Base-by-base conservation (phyloP, 1,140 invertebrate species). In the Spodoptera frugiperda region DNA sequence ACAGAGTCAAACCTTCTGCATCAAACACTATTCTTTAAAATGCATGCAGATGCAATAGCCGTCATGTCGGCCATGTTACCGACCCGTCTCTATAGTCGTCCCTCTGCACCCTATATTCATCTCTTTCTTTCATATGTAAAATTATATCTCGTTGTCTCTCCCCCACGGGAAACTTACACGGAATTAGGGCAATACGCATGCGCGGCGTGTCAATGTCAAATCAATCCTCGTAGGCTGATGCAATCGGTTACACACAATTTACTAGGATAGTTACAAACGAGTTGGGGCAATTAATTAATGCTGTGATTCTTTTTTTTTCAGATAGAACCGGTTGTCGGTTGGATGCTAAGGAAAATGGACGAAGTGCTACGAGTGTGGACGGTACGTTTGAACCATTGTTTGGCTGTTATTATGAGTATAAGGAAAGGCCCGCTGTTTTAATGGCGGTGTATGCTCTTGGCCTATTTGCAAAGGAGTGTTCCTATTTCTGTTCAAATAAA, bases 181-280 rank as follows among this genome's bases (percentile, higher is more conserved):
- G 87, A 92, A 92, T 89, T 93, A 91, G 89, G 87, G 81, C 87
- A 89, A 88, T 88, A 92, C 91, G 91, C 91, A 93, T 93, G 91
- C 91, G 91, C 87, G 82, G 82, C 77, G 82, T 88, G 86, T 92
- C 91, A 92, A 93, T 92, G 91, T 93, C 91, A 90, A 93, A 93
- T 93, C 91, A 93, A 93, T 93, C 88, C 83, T 87, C 80, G 83
- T 91, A 90, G 85, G 90, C 91, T 92, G 89, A 91, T 93, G 91
- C 91, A 93, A 90, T 87, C 77, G 63, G 79, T 82, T 80, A 78
- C 74, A 83, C 80, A 87, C 84, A 84, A 84, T 81, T 76, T 77
- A 63, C 71, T 79, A 59, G 65, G 72, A 79, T 81, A 53, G 57
- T 80, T 82, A 76, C 65, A 74, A 75, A 79, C 79, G 68, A 76